Conservation (phyloP, 2,797 vertebrate genomes). For the Valencia hispanica region DNA sequence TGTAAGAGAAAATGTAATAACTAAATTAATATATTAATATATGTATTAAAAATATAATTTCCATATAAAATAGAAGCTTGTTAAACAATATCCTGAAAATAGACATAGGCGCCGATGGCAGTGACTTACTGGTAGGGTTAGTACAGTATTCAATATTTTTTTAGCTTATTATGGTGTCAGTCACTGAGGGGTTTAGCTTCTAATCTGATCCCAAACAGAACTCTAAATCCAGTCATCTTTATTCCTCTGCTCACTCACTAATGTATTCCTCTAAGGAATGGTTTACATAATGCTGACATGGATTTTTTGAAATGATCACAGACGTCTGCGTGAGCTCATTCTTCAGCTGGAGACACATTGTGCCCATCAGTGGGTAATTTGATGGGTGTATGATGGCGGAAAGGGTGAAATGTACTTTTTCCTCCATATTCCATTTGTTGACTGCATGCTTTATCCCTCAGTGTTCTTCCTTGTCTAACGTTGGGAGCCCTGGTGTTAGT, state of each 20-base stretch:
- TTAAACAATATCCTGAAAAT: background rate
- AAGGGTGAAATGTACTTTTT: background rate
- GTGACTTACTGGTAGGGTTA: conserved; percentile 28
- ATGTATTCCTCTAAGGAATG: conserved; percentile 42
- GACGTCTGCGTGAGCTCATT: conserved; percentile 41
- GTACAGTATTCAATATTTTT: conserved; percentile 43
- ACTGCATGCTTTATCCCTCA: conserved; percentile 7
- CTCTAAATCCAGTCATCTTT: conserved; percentile 63
- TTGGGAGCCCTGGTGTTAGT: conserved; percentile 28
- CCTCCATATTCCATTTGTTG: background rate
- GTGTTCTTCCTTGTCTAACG: conserved; percentile 23
- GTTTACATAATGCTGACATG: conserved; percentile 25
- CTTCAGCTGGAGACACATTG: conserved; percentile 33
- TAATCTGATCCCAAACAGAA: conserved; percentile 64
- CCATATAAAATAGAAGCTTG: background rate
- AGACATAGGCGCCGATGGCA: conserved; percentile 8
- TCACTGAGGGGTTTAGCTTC: conserved; percentile 43
- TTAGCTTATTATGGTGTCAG: conserved; percentile 49
- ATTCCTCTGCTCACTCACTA: conserved; percentile 54
- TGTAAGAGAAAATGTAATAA: background rate
- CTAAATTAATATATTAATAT: conserved; percentile 12
- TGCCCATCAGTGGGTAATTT: conserved; percentile 42
- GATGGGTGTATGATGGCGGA: conserved; percentile 40
- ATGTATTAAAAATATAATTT: conserved; percentile 1
- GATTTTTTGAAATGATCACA: conserved; percentile 43